These are phyloP conservation scores for Acrossocheilus wenchowensis DNA, from an alignment of 2,797 vertebrate genomes.

Conservation along the genomic window DNA sequence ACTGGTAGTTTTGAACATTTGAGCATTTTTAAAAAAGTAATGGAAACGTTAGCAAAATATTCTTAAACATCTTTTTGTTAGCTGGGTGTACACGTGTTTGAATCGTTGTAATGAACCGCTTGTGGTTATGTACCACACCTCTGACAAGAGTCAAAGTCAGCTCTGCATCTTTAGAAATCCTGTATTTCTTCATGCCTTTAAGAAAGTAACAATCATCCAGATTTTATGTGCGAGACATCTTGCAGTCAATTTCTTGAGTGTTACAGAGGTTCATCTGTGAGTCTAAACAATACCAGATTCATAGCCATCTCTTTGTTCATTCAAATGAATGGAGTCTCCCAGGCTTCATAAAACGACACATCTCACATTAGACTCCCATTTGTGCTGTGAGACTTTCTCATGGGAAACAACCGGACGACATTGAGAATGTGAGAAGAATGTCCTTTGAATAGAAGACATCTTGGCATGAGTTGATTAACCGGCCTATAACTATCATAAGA, in stretches of 20 bases:
- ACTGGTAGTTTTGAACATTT: too few species aligned
- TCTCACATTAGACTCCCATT: conserved; percentile 57
- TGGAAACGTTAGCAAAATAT: not conserved
- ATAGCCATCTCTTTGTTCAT: conserved; percentile 29
- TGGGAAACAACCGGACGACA: conserved; percentile 65
- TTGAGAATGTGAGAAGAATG: conserved; percentile 65
- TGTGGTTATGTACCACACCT: not conserved
- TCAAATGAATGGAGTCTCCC: conserved; percentile 23
- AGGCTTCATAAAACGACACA: conserved; percentile 7
- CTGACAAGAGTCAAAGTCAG: not conserved
- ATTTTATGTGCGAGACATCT: not conserved
- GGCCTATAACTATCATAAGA: conserved; percentile 62
- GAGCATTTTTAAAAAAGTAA: not conserved
- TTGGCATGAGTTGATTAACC: conserved; percentile 18
- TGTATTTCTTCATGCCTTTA: conserved; percentile 32
- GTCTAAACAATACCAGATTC: conserved; percentile 17
- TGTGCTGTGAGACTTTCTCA: conserved; percentile 69
- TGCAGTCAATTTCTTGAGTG: not conserved
- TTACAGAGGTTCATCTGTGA: conserved; percentile 14
- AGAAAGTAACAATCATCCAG: not conserved
- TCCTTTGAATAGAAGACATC: conserved; percentile 18
- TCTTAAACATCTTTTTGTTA: not conserved
- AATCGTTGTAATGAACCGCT: not conserved
- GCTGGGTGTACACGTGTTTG: not conserved
- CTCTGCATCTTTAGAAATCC: not conserved